phyloP scores from a whole-genome alignment of 2,888 invertebrate genomes.

The Amiota minor region DNA sequence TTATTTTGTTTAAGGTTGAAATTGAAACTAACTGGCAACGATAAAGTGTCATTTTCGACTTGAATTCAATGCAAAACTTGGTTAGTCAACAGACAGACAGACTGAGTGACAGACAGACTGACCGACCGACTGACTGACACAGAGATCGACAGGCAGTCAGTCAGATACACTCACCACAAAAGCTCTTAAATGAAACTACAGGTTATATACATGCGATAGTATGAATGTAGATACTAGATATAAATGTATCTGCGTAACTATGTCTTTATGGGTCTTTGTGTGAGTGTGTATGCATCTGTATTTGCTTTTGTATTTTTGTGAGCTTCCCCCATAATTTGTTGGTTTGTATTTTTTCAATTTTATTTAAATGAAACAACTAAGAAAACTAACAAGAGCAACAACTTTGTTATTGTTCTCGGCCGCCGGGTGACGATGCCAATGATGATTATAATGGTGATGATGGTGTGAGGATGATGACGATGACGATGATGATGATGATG shows the following conservation, averaged over 20 bases:
- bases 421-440: slow-evolving; percentile 29
- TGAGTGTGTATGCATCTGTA: slow-evolving; percentile 10
- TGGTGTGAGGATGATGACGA: slow-evolving; percentile 32
- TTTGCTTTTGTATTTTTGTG: slow-evolving; percentile 46
- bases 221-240: slow-evolving; percentile 51
- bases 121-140: not conserved
- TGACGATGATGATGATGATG: not conserved
- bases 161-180: slow-evolving; percentile 10
- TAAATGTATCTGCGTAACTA: not conserved
- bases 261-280: slow-evolving; percentile 10
- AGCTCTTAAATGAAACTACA: slow-evolving; percentile 8
- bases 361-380: slow-evolving; percentile 21
- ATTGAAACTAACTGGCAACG: not conserved
- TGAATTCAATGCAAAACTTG: slow-evolving; percentile 14
- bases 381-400: slow-evolving; percentile 21
- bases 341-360: slow-evolving; percentile 33
- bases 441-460: slow-evolving; percentile 31
- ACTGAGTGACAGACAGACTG: not conserved
- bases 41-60: not conserved
- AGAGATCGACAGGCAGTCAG: not conserved
- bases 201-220: not conserved
- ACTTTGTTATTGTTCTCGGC: not conserved
- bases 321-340: slow-evolving; percentile 58
- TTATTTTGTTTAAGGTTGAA: not conserved
- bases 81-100: slow-evolving; percentile 3